Evolutionary conservation across 2,113 vertebrate genomes (phyloP), one percentile per base, ranked within the genome.

Genomic region (Burhinus bistriatus): DNA sequence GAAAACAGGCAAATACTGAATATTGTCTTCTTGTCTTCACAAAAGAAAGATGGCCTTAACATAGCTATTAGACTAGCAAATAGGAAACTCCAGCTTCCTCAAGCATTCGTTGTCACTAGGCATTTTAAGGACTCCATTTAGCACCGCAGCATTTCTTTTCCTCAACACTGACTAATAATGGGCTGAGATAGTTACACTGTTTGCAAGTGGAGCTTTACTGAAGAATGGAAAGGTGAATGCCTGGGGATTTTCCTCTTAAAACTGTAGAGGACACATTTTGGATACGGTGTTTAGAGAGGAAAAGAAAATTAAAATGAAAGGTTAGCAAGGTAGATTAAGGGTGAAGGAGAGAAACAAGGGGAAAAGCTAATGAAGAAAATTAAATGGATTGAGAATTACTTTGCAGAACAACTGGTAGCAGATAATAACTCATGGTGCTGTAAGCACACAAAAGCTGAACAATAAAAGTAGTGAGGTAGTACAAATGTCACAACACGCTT

Each of bases 81-180:
- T 79, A 87, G n/a, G 72, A 94, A 96, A 93, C 3, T 40, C 62
- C 69, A 90, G 38, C 52, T 87, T 96, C 80, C 57, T 89, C 54
- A 73, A 80, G 78, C 49, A 76, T 61, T 91, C 68, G 21, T 72
- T 94, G 82, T 83, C 81, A 86, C 75, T 45, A 85, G 77, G 75
- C 64, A 90, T 95, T 97, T 96, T 97, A 97, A 95, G 89, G 71
- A 78, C 61, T 96, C 61, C 77, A 91, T 97, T 97, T 95, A 96
- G 47, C 85, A 49, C 73, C 54, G 73, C 81, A 92, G 87, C 70
- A 59, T 93, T 91, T 95, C 80, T 87, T 80, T 87, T 94, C 51
- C 83, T 94, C 69, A 95, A 73, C 83, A 61, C 47, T 90, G 90
- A 90, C 95, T 97, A 96, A 93, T 97, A 93, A 91, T 91, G 83